Evolutionary conservation across 2,888 invertebrate species (phyloP).

Genomic region (Pheosia gnoma): DNA sequence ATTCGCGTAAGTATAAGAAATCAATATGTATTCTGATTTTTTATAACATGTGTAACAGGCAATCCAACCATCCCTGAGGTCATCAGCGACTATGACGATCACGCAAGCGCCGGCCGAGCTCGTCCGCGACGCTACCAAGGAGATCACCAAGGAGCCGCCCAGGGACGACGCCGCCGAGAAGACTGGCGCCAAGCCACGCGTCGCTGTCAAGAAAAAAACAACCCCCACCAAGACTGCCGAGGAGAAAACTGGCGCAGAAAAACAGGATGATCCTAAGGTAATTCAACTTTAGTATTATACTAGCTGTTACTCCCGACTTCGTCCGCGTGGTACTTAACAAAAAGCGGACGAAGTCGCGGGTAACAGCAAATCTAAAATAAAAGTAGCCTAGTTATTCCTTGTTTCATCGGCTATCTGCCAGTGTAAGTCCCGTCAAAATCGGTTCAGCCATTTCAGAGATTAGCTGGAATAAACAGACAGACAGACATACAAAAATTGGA

Average conservation of each 20-base stretch:
- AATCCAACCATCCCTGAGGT: conserved; percentile 63
- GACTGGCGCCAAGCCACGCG: conserved; percentile 52
- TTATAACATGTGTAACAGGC: conserved; percentile 26
- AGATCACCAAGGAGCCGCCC: conserved; percentile 52
- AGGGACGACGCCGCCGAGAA: conserved; percentile 60
- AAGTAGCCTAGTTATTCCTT: no score
- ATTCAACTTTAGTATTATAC: background rate
- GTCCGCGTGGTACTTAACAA: no score
- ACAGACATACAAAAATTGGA: no score
- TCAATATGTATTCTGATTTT: no score
- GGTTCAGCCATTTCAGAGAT: no score
- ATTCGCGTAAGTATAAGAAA: no score
- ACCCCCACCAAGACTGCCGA: conserved; percentile 57
- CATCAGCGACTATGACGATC: conserved; percentile 77
- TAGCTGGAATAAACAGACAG: no score
- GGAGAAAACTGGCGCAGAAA: conserved; percentile 54
- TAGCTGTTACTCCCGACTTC: no score
- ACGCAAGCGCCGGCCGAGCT: conserved; percentile 51
- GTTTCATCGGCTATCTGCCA: no score
- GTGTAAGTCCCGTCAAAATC: no score
- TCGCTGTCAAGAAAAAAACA: conserved; percentile 55
- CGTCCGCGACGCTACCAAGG: conserved; percentile 57
- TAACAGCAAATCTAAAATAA: no score
- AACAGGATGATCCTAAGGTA: conserved; percentile 66
- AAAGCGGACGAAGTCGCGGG: no score